Evolutionary conservation across 2,888 invertebrate species (phyloP), one percentile per base, ranked within the genome.

Genomic region (Lasioglossum calceatum): DNA sequence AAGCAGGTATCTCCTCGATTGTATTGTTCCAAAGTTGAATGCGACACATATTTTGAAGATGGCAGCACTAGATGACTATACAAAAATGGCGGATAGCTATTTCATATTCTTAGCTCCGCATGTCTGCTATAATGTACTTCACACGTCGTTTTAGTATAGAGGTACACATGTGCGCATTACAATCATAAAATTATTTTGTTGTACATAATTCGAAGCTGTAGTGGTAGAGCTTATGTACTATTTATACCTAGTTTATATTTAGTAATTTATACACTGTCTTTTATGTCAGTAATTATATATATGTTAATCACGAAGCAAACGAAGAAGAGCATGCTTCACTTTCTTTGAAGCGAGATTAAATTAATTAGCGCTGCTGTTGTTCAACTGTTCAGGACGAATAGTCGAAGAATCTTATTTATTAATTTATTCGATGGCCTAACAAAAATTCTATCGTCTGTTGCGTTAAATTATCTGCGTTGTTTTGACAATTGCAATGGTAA

Each of bases 401-500:
- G 16, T 23, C 47, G 71, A 32, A 27, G 10, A 14, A 78, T 67
- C 74, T 23, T 12, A 32, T 39, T 44, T 27, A 58, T 23, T 64
- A 76, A 27, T n/a, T 72, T 39, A 27, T 76, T 79, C 64, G 32
- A 71, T 71, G 78, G 16, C 50, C 12, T 0, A 82, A 73, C 12
- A 61, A 73, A 72, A 58, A 16, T 82, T 58, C 54, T 74, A 47
- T 44, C 23, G 58, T 67, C 39, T 75, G 27, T 16, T 50, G 14
- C 64, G 19, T 73, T 64, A 72, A 86, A 77, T 76, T 81, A 73
- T 70, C 36, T 79, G 80, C 23, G 64, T 12, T 64, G 58, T 85
- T 89, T 83, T 80, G 72, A 80, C 75, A 80, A 73, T 73, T 64
- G 70, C 77, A 78, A 90, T 90, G 90, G 90, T 90, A 89, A 88